Conservation (phyloP, 2,113 vertebrate species). For the Erpornis zantholeuca region DNA sequence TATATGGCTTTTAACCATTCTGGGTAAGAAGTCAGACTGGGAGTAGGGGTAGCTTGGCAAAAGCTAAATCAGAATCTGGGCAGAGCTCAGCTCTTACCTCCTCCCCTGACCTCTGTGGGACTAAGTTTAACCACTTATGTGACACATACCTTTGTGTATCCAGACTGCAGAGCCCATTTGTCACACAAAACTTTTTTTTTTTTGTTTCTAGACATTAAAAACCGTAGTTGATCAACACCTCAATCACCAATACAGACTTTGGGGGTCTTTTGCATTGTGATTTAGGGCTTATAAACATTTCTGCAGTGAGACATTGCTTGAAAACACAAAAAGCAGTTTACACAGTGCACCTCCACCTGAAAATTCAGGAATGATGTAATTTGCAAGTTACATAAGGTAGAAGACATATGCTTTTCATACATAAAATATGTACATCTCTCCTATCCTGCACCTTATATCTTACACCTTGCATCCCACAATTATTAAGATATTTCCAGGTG, state of each 20-base stretch:
- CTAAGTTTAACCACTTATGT: not conserved
- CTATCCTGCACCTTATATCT: not conserved
- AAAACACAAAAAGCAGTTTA: not conserved
- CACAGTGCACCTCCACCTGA: not conserved
- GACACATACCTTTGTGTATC: not conserved
- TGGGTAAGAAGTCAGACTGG: not conserved
- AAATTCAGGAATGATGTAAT: not conserved
- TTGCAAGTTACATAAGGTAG: not conserved
- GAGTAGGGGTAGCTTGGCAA: not conserved
- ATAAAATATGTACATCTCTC: not conserved
- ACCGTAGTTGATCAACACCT: rapidly evolving
- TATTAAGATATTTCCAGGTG: not conserved
- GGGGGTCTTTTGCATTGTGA: not conserved
- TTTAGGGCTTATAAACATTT: not conserved
- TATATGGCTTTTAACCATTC: not conserved
- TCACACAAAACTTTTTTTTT: not conserved
- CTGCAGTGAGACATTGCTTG: not conserved
- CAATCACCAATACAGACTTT: not conserved
- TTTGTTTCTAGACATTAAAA: not conserved
- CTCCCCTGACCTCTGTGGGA: not conserved
- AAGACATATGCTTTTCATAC: not conserved
- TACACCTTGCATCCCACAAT: not conserved
- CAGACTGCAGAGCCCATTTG: not conserved
- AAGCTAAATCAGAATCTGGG: not conserved
- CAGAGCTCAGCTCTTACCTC: not conserved